A percentile compares a stretch with the other conserved stretches of the same genome.
Evolutionary conservation across 64 coral and sea anemone species (phyloP).

Genomic region (Platygyra sinensis): DNA sequence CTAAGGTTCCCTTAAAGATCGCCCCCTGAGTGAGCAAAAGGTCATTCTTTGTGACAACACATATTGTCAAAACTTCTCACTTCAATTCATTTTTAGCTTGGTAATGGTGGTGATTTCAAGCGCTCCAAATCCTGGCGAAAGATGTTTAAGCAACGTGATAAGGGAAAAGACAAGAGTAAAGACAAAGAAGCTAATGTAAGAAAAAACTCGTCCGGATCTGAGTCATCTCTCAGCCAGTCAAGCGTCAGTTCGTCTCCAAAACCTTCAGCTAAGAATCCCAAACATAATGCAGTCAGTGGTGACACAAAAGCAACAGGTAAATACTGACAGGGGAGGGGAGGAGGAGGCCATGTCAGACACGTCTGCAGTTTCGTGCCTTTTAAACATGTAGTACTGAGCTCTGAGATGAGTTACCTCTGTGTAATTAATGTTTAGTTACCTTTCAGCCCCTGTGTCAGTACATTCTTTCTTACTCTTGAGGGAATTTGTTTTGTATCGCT

Average conservation of each 20-base stretch:
- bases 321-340: neutral
- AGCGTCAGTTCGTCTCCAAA: slow-evolving; percentile 84
- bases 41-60: neutral
- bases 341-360: neutral
- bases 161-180: slow-evolving; percentile 60
- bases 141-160: slow-evolving; percentile 85
- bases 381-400: too few relatives aligned
- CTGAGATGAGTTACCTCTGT: too few relatives aligned
- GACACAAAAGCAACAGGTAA: slow-evolving; percentile 39
- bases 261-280: slow-evolving; percentile 42
- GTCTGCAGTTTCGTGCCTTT: too few relatives aligned
- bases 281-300: neutral
- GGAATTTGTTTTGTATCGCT: too few relatives aligned
- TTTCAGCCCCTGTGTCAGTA: too few relatives aligned
- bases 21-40: too few relatives aligned
- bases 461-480: too few relatives aligned
- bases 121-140: slow-evolving; percentile 87
- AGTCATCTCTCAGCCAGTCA: slow-evolving; percentile 81
- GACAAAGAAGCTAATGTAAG: slow-evolving; percentile 44
- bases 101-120: slow-evolving; percentile 64
- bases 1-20: too few relatives aligned
- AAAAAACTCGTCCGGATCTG: slow-evolving; percentile 75
- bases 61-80: neutral
- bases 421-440: too few relatives aligned
- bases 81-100: slow-evolving; percentile 20